Conservation (phyloP, 2,888 invertebrate genomes). For the Callyntrura guangdongensis region DNA sequence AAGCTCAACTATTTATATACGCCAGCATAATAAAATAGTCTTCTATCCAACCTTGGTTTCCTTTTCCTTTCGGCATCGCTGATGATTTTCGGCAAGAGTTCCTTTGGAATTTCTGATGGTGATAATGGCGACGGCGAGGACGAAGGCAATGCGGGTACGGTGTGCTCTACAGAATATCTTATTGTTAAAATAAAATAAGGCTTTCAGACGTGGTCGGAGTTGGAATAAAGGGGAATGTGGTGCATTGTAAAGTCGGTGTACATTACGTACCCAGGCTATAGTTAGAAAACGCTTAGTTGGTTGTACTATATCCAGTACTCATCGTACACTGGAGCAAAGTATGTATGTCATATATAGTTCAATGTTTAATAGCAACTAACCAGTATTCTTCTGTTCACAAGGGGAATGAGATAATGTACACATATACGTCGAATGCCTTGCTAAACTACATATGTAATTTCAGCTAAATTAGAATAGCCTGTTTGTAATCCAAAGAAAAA, state of each 20-base stretch:
- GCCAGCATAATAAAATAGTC: no score
- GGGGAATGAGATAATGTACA: no score
- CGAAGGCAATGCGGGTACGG: background rate
- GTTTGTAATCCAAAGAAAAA: no score
- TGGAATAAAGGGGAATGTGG: background rate
- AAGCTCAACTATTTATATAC: no score
- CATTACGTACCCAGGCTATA: background rate
- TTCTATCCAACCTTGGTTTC: background rate
- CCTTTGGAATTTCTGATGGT: slow-evolving; percentile 54
- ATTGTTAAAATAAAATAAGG: slow-evolving; percentile 18
- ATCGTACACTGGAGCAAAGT: no score
- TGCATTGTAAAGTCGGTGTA: background rate
- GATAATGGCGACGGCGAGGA: slow-evolving; percentile 12
- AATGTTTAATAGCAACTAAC: no score
- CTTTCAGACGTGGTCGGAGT: background rate
- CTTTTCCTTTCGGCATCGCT: slow-evolving; percentile 9
- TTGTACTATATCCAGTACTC: no score
- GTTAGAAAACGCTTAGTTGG: no score
- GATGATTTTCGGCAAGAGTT: slow-evolving; percentile 57
- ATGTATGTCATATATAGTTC: no score
- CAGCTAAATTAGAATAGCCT: background rate
- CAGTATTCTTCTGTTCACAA: no score
- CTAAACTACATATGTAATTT: slow-evolving; percentile 26
- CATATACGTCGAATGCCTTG: slow-evolving; percentile 52
- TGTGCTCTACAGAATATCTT: background rate